phyloP scores from a whole-genome alignment of 2,888 invertebrate species.

The Therioaphis trifolii region DNA sequence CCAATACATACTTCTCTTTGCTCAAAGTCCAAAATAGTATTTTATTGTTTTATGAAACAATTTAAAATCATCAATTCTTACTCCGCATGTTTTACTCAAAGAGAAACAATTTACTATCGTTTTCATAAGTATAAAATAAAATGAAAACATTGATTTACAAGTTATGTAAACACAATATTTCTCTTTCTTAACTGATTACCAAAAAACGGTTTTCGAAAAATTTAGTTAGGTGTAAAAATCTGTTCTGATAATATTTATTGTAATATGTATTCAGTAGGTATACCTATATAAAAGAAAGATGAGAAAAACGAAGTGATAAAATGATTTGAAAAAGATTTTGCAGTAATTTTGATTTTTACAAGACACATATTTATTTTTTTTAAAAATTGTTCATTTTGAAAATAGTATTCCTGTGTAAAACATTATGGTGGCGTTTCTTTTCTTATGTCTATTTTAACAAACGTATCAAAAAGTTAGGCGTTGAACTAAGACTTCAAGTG shows the following conservation, averaged over 20 bases:
- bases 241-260: constrained; percentile 19
- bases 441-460: no score
- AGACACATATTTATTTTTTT: constrained; percentile 9
- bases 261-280: not conserved
- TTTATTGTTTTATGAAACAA: no score
- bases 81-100: constrained; percentile 26
- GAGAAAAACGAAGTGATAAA: not conserved
- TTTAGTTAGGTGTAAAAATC: not conserved
- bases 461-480: no score
- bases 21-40: no score
- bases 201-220: constrained; percentile 13
- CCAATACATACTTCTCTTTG: no score
- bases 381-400: not conserved
- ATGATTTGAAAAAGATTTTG: not conserved
- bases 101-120: not conserved
- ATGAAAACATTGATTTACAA: constrained; percentile 26
- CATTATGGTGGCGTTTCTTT: no score
- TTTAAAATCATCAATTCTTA: constrained; percentile 4
- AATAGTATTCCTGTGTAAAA: not conserved
- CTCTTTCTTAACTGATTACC: not conserved
- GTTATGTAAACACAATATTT: constrained; percentile 20
- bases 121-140: constrained; percentile 24
- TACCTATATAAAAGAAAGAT: not conserved
- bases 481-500: no score
- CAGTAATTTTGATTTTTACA: not conserved